Evolutionary conservation across 1,140 invertebrate species (phyloP).

Genomic region (Uloborus diversus): DNA sequence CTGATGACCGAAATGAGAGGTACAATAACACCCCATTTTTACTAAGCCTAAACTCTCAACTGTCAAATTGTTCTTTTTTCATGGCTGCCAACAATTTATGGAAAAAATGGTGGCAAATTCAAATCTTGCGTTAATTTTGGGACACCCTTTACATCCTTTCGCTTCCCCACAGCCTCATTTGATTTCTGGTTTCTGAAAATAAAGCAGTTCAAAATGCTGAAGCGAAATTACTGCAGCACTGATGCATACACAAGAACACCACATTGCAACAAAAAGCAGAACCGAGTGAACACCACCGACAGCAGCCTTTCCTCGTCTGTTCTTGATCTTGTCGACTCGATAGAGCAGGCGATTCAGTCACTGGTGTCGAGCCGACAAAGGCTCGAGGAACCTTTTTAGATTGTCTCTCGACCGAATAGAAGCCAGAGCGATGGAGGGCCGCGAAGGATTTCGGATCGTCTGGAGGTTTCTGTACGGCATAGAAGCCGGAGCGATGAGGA

Average conservation of each 20-base stretch:
- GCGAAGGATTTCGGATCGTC: background rate
- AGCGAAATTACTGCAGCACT: background rate
- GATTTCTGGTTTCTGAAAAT: background rate
- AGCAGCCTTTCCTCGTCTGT: background rate
- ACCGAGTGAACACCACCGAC: background rate
- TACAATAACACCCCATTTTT: no score
- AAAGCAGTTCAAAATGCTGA: background rate
- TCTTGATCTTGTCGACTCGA: background rate
- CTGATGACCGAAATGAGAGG: no score
- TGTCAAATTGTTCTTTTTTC: no score
- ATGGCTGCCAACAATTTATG: no score
- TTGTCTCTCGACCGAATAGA: slow-evolving; percentile 14
- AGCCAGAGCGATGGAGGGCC: slow-evolving; percentile 5
- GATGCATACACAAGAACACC: background rate
- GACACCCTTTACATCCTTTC: no score
- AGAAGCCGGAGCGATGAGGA: slow-evolving; percentile 16
- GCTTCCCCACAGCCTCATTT: no score
- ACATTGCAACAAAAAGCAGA: background rate
- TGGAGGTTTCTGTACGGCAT: slow-evolving; percentile 11
- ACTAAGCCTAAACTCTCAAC: no score
- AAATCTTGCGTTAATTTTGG: no score
- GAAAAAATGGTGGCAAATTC: no score
- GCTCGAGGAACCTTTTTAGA: no score
- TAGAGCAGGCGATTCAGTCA: no score
- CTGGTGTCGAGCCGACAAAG: no score